Base-by-base conservation (phyloP, 2,888 invertebrate species). In the Athetis lepigone region DNA sequence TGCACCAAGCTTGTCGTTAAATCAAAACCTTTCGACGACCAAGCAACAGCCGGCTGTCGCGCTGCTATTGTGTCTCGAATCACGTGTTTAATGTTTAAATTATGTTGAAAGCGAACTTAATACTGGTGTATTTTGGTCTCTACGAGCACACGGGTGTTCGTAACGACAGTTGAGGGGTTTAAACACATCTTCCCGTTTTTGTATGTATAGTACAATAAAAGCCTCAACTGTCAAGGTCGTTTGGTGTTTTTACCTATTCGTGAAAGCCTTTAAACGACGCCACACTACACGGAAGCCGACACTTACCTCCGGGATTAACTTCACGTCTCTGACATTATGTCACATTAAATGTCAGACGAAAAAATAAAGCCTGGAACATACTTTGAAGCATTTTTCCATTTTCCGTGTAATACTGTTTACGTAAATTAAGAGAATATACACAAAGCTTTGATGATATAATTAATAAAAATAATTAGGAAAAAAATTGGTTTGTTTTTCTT, bases 241-340 rank as follows among this genome's bases (percentile, higher is more conserved):
- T 47, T 33, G 5, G n/a, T 25, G 25, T 63, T 52, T 46, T 27
- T 36, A 40, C 6, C n/a, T 11, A 25, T 47, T 39, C 47, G 37
- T 60, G 33, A 66, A 60, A 55, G 59, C 29, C n/a, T 29, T 65
- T 36, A 42, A 40, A 39, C 13, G 29, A 51, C 37, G 9, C 21
- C 19, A 39, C 54, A 51, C 5, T 27, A 47, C 46, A 42, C 19
- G n/a, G 6, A 16, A 60, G 33, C 39, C 13, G 42, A 66, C 66
- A 66, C 70, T 70, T 55, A 66, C 55, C 70, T 40, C 5, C 3
- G 1, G 46, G 55, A 70, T 70, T 70, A 66, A 51, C 18, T 33
- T 19, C 13, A 40, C 60, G 18, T 51, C 42, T 49, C 33, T 33
- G 8, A 18, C 8, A 40, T 23, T 67, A 45, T 54, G 50, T n/a